phyloP scores from a whole-genome alignment of 1,140 invertebrate species.

The Bombus turneri region DNA sequence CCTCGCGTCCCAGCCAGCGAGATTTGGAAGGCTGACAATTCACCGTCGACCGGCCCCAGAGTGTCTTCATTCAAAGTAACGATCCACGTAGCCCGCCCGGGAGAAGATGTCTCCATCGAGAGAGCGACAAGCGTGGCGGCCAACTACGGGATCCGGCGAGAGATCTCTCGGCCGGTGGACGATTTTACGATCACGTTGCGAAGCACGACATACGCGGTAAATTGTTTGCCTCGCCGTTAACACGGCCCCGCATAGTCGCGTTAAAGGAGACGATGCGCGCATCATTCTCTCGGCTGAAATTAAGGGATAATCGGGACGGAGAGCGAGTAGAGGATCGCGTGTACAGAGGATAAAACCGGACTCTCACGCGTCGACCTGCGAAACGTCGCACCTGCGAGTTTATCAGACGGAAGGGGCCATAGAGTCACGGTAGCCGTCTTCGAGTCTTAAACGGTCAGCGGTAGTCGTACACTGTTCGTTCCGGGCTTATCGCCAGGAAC shows the following conservation, averaged over 20 bases:
- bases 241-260: no score
- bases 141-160: neutral
- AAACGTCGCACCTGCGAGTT: conserved; percentile 60
- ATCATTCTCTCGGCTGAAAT: neutral
- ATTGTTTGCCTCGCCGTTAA: no score
- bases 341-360: conserved; percentile 43
- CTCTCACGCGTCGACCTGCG: conserved; percentile 53
- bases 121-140: neutral
- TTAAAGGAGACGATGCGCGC: no score
- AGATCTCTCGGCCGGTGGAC: neutral
- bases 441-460: conserved; percentile 60
- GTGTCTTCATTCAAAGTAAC: conserved; percentile 31
- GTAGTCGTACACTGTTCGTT: conserved; percentile 58
- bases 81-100: neutral
- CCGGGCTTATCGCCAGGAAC: conserved; percentile 40
- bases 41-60: neutral
- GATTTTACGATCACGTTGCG: no score
- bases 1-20: neutral
- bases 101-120: conserved; percentile 8
- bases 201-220: no score
- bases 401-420: conserved; percentile 54
- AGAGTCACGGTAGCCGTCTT: conserved; percentile 58
- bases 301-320: conserved; percentile 36
- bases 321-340: conserved; percentile 39
- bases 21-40: conserved; percentile 36